These are phyloP conservation scores for Trachelus stipa DNA, from an alignment of 2,888 invertebrate species.

Conservation along the genomic window DNA sequence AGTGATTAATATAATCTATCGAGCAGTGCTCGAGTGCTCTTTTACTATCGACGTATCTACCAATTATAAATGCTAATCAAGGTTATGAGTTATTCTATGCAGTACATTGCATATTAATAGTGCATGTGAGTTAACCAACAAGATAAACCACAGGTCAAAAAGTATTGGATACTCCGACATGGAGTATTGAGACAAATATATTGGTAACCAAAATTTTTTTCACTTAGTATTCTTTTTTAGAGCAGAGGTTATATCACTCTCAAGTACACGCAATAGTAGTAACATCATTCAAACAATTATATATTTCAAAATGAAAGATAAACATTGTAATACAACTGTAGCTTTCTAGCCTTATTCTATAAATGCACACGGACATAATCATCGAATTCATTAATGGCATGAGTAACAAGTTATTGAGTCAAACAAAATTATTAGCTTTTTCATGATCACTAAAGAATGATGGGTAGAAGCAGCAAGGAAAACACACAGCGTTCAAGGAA, in stretches of 20 bases:
- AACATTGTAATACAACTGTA: not conserved
- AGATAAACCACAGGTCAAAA: not conserved
- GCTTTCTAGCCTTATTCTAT: not conserved
- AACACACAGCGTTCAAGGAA: not conserved
- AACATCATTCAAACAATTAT: not conserved
- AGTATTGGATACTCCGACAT: not conserved
- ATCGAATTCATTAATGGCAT: not conserved
- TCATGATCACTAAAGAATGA: not conserved
- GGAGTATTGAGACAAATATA: not conserved
- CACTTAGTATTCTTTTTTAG: not conserved
- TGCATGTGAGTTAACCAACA: not conserved
- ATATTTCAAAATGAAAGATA: not conserved
- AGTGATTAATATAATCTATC: not conserved
- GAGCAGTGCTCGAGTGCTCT: not conserved
- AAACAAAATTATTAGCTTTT: not conserved
- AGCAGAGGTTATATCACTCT: not conserved
- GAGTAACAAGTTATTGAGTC: not conserved
- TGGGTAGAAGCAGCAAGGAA: not conserved
- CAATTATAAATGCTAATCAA: not conserved
- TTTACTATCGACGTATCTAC: not conserved
- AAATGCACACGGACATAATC: not conserved
- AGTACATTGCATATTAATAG: not conserved
- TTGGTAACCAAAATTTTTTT: not conserved
- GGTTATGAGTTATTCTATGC: not conserved
- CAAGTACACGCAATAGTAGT: not conserved